phyloP scores from a whole-genome alignment of 2,113 vertebrate genomes.

The Sitta europaea region DNA sequence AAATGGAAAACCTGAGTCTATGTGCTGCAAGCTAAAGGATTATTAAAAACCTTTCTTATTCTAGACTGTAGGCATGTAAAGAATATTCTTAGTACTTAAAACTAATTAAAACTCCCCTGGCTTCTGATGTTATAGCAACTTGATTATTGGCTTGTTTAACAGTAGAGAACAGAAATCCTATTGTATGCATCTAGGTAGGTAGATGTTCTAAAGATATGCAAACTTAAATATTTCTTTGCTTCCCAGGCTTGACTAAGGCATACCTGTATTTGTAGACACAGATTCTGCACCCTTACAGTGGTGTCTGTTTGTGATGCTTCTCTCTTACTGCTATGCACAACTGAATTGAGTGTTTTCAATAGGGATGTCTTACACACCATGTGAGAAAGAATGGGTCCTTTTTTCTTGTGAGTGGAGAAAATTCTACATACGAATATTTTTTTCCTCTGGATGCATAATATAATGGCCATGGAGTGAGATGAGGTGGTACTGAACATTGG shows the following conservation, averaged over 20 bases:
- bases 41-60: not conserved
- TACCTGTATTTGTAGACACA: not conserved
- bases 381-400: rapidly evolving
- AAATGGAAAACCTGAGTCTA: not conserved
- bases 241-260: not conserved
- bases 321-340: not conserved
- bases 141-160: not conserved
- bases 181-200: not conserved
- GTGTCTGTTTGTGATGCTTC: not conserved
- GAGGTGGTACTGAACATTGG: not conserved
- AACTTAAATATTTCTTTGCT: not conserved
- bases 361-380: not conserved
- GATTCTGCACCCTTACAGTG: not conserved
- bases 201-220: not conserved
- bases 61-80: not conserved
- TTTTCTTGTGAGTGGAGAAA: not conserved
- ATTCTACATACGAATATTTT: not conserved
- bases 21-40: not conserved
- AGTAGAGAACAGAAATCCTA: not conserved
- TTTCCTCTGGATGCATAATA: not conserved
- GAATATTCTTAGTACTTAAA: not conserved
- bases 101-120: not conserved
- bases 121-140: not conserved
- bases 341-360: rapidly evolving
- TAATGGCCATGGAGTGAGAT: not conserved